Conservation (phyloP, 2,113 vertebrate species). For the Sinocyclocheilus grahami region DNA sequence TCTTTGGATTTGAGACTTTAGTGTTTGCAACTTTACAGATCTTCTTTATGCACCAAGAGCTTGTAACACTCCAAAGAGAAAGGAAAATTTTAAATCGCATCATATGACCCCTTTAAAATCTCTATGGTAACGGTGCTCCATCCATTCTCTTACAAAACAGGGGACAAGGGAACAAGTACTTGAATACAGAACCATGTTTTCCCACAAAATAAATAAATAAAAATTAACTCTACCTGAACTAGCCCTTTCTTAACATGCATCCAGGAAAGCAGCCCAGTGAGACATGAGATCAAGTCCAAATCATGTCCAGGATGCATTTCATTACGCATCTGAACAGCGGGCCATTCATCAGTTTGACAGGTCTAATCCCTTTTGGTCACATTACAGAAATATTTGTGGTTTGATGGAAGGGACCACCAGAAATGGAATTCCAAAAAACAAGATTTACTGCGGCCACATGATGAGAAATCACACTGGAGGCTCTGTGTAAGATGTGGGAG, state of each 20-base stretch:
- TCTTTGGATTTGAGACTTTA: too few relatives aligned
- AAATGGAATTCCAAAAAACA: constrained; percentile 21
- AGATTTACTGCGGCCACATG: constrained; percentile 50
- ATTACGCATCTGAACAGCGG: constrained; percentile 28
- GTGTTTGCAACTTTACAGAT: too few relatives aligned
- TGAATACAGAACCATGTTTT: neutral
- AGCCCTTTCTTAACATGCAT: neutral
- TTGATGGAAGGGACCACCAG: constrained; percentile 26
- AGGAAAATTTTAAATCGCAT: too few relatives aligned
- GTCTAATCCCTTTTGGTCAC: constrained; percentile 48
- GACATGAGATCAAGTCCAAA: constrained; percentile 24
- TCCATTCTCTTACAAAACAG: neutral
- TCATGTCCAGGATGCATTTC: constrained; percentile 32
- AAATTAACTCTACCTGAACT: neutral
- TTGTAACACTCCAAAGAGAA: too few relatives aligned
- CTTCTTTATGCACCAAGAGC: too few relatives aligned
- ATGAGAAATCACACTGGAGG: neutral
- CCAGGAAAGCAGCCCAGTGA: neutral
- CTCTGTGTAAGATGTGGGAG: constrained; percentile 21
- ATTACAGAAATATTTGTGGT: constrained; percentile 50
- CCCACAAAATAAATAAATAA: neutral
- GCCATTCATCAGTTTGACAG: constrained; percentile 46
- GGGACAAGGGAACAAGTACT: neutral
- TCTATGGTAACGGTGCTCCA: neutral
- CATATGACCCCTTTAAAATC: neutral